Percentiles rank a stretch among this genome's conserved stretches.
These are phyloP conservation scores for Tautogolabrus adspersus DNA, from an alignment of 2,113 vertebrate species.

Conservation along the genomic window DNA sequence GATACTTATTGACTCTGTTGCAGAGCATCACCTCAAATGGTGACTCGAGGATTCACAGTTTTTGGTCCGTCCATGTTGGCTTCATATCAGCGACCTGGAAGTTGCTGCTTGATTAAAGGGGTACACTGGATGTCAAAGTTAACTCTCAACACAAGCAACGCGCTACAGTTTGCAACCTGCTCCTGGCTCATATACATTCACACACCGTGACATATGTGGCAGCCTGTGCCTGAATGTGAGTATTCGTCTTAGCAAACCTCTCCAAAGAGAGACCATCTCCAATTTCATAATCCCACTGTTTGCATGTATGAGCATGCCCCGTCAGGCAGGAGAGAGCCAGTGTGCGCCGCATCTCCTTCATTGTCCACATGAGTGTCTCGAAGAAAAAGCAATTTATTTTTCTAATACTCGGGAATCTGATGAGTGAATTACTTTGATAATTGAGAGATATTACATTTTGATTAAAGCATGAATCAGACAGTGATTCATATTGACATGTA, in stretches of 20 bases:
- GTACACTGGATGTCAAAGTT: neutral
- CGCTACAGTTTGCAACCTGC: neutral
- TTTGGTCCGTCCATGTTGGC: no score
- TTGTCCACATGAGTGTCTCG: slow-evolving; percentile 51
- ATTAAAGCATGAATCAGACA: slow-evolving; percentile 25
- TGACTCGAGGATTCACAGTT: no score
- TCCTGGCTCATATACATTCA: slow-evolving; percentile 1
- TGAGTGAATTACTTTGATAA: slow-evolving; percentile 30
- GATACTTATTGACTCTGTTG: no score
- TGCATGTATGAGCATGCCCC: slow-evolving; percentile 67
- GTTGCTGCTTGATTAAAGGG: neutral
- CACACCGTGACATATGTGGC: slow-evolving; percentile 3
- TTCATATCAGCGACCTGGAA: neutral
- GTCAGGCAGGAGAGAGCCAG: slow-evolving; percentile 8
- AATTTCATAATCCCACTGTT: slow-evolving; percentile 66
- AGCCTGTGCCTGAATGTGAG: slow-evolving; percentile 3
- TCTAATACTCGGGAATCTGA: slow-evolving; percentile 14
- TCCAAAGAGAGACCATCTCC: slow-evolving; percentile 43
- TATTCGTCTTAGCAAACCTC: slow-evolving; percentile 31
- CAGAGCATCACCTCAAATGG: no score
- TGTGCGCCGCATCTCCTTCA: slow-evolving; percentile 24
- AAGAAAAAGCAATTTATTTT: slow-evolving; percentile 56
- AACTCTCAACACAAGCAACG: neutral
- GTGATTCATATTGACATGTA: neutral
- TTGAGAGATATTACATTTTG: slow-evolving; percentile 28